Conservation (phyloP, 2,113 vertebrate genomes). For the Thalassarche chlororhynchos region DNA sequence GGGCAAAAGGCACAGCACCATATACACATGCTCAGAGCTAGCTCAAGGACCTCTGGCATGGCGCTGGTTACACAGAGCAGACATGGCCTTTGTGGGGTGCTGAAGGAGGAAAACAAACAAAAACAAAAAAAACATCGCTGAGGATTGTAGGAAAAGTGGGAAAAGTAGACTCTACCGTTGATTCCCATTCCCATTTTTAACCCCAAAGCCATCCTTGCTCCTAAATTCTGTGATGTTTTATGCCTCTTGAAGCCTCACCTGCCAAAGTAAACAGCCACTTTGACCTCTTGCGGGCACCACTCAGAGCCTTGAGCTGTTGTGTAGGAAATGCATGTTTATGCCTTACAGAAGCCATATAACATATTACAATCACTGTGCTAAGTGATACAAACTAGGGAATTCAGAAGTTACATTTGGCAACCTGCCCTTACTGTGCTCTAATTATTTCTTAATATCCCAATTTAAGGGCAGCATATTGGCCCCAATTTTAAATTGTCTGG, state of each 20-base stretch:
- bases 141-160: background rate
- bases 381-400: background rate
- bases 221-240: background rate
- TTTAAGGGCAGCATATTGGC: constrained; percentile 43
- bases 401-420: constrained; percentile 25
- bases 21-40: background rate
- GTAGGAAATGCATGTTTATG: background rate
- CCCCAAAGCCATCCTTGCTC: background rate
- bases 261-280: background rate
- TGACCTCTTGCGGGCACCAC: background rate
- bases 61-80: background rate
- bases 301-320: background rate
- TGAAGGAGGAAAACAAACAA: background rate
- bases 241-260: background rate
- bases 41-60: background rate
- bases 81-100: fast-evolving
- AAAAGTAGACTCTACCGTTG: background rate
- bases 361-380: background rate
- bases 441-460: constrained; percentile 53
- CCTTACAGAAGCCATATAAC: background rate
- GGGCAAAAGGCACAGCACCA: background rate
- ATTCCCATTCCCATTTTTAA: background rate
- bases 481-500: constrained; percentile 41
- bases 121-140: fast-evolving
- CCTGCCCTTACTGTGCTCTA: constrained; percentile 23